A percentile compares a stretch with the other conserved stretches of the same genome.
phyloP scores from a whole-genome alignment of 2,797 vertebrate genomes.

The Alectoris magna region DNA sequence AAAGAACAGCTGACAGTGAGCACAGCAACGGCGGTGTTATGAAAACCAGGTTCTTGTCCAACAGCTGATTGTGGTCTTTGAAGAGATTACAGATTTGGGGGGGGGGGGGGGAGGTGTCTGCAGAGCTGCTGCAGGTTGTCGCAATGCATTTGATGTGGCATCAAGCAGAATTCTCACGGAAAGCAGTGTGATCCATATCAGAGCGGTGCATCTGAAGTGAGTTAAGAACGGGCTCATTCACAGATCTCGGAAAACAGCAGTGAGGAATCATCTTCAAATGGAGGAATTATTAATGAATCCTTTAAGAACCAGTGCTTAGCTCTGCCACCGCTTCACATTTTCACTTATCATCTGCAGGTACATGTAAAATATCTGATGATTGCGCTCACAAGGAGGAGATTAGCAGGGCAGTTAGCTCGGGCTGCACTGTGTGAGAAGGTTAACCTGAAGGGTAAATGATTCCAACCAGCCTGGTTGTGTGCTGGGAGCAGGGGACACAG shows the following conservation, averaged over 20 bases:
- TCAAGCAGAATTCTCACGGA: background rate
- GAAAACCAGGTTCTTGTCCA: background rate
- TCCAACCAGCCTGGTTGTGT: background rate
- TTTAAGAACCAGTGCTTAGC: background rate
- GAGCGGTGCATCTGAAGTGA: background rate
- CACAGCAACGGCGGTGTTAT: background rate
- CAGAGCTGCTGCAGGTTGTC: background rate
- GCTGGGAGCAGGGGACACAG: background rate
- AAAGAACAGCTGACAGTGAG: background rate
- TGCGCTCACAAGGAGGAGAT: background rate
- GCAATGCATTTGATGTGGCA: conserved; percentile 8
- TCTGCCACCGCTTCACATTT: background rate
- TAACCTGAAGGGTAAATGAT: background rate
- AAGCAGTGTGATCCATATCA: background rate
- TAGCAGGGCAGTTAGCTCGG: background rate
- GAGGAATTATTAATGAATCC: conserved; percentile 1
- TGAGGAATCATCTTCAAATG: background rate
- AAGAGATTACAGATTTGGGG: background rate
- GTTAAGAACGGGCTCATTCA: background rate
- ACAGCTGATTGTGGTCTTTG: background rate
- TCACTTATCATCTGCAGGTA: background rate
- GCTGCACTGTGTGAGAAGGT: background rate
- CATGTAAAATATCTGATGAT: background rate
- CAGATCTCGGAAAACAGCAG: background rate
- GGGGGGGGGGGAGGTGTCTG: background rate